These are phyloP conservation scores for Xyliphius kryptos DNA, from an alignment of 2,113 vertebrate species.

Conservation along the genomic window DNA sequence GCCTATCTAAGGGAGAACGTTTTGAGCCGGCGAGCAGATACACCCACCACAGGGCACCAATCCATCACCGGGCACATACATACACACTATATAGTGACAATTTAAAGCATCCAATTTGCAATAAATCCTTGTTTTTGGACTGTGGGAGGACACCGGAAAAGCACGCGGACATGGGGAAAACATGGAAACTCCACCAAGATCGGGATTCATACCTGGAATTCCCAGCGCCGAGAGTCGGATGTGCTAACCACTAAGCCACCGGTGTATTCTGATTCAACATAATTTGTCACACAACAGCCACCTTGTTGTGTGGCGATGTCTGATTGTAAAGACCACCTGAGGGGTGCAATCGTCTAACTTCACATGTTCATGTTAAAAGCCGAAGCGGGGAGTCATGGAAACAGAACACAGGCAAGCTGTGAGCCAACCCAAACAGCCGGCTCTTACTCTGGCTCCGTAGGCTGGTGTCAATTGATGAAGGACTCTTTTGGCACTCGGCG, in stretches of 20 bases:
- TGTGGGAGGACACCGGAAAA: no score
- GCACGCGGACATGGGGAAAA: no score
- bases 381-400: constrained; percentile 23
- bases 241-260: not conserved
- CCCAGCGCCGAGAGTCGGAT: not conserved
- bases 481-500: constrained; percentile 13
- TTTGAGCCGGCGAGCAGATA: no score
- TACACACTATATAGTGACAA: no score
- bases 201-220: no score
- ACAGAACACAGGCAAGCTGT: constrained; percentile 27
- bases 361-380: constrained; percentile 28
- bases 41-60: no score
- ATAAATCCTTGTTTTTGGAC: no score
- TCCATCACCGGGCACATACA: no score
- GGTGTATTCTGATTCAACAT: not conserved
- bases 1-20: no score
- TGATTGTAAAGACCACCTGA: constrained; percentile 24
- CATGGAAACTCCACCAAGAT: no score
- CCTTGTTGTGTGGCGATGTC: not conserved
- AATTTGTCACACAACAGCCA: not conserved
- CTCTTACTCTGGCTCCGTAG: constrained; percentile 12
- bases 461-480: constrained; percentile 16
- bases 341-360: constrained; percentile 20
- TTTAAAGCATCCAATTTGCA: no score
- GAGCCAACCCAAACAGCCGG: constrained; percentile 29